Base-by-base conservation (phyloP, 2,113 vertebrate genomes). In the Pithys albifrons region DNA sequence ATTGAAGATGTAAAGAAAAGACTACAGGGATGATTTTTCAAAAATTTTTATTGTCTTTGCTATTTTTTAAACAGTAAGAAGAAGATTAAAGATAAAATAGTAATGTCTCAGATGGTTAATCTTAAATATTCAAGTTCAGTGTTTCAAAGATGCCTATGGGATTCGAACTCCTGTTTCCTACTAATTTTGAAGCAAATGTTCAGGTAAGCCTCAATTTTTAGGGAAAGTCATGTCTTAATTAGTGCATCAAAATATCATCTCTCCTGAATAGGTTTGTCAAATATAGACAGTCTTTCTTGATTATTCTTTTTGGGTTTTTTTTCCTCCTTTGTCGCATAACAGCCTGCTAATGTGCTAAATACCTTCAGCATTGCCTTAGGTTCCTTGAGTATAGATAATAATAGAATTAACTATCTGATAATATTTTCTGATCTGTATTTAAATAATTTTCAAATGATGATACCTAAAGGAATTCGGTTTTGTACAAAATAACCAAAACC, bases 381-480 rank as follows among this genome's bases (percentile, higher is more conserved):
- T 55, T 87, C 20, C 46, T 81, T 82, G 54, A 88, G 86, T 86
- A 58, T 89, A 93, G 83, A 66, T 87, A 86, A 80, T 43, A 28
- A 69, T 74, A 48, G 25, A 16, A 14, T 67, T 59, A 90, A 73
- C 35, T 62, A 73, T 88, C 71, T 76, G 65, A 54, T 96, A 96
- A 88, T 95, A 85, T 79, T 93, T 96, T 92, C 78, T 96, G 58
- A 52, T 66, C 17, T 14, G 23, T 74, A 74, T 66, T 94, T 96
- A 96, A 95, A 77, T 83, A 78, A 81, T 87, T 95, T 95, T 89
- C 46, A 75, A 90, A 52, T 25, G 9, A 11, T 65, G 43, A 58
- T 66, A 67, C 79, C 91, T 90, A 79, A 86, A 94, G 51, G 71
- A 88, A 69, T 94, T 64, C 74, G 1, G 49, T 83, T 78, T 57